Conservation (phyloP, 2,113 vertebrate genomes). For the Lepidothrix coronata region DNA sequence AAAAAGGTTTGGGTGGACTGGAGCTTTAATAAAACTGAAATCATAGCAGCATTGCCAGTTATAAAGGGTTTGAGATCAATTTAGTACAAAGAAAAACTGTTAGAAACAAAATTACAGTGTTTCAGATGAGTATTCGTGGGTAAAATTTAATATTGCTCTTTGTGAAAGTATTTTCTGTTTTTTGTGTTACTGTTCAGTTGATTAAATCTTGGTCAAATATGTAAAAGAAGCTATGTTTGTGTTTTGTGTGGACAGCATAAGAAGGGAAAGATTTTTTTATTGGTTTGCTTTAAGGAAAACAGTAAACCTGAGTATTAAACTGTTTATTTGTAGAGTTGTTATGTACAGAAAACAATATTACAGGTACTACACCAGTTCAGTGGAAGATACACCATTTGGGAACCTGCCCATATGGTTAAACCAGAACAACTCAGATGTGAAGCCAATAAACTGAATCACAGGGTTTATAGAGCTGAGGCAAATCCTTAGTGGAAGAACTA, state of each 20-base stretch:
- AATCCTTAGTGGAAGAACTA: background rate
- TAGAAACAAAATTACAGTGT: background rate
- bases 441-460: background rate
- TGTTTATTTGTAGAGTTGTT: background rate
- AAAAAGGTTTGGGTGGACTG: background rate
- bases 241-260: background rate
- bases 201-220: background rate
- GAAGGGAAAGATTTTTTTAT: background rate
- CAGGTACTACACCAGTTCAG: background rate
- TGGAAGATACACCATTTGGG: background rate
- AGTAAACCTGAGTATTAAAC: background rate
- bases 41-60: background rate
- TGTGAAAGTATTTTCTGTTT: slow-evolving; percentile 1
- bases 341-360: background rate
- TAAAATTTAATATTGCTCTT: slow-evolving; percentile 24
- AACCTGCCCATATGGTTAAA: background rate
- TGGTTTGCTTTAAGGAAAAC: background rate
- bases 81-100: background rate
- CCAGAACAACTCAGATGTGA: background rate
- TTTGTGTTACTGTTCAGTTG: background rate
- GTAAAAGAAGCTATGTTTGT: background rate
- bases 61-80: background rate
- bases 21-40: slow-evolving; percentile 28
- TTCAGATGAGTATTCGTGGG: background rate
- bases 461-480: background rate